Evolutionary conservation across 2,888 invertebrate genomes (phyloP).

Genomic region (Dermolepida albohirtum): DNA sequence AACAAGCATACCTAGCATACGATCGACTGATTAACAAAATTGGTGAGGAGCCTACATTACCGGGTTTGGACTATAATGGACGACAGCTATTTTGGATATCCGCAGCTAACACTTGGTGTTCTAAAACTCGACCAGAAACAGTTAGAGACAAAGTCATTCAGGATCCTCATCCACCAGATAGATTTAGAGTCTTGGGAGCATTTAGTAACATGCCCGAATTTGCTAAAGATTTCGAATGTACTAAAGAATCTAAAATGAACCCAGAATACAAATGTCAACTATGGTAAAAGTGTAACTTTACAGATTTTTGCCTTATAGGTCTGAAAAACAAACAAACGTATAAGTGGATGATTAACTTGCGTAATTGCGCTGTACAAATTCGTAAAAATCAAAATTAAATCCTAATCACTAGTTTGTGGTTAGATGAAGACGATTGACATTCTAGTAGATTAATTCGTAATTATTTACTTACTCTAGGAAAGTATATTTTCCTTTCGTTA

Average conservation of each 20-base stretch:
- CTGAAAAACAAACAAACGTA: not conserved
- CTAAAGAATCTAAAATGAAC: conserved; percentile 72
- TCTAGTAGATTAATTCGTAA: too few relatives aligned
- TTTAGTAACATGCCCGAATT: conserved; percentile 73
- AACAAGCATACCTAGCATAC: conserved; percentile 90
- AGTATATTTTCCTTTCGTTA: too few relatives aligned
- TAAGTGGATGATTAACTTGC: too few relatives aligned
- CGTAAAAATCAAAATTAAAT: too few relatives aligned
- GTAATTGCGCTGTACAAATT: too few relatives aligned
- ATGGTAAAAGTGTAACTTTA: conserved; percentile 65
- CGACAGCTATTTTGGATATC: conserved; percentile 85
- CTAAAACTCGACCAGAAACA: conserved; percentile 75
- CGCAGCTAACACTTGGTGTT: conserved; percentile 90
- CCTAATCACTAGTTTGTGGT: too few relatives aligned
- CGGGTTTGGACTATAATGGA: conserved; percentile 76
- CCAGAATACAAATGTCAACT: conserved; percentile 72
- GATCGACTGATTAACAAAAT: conserved; percentile 77
- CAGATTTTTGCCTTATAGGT: not conserved
- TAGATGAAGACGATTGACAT: too few relatives aligned
- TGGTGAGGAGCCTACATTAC: conserved; percentile 73
- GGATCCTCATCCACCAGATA: conserved; percentile 78
- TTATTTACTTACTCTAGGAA: too few relatives aligned
- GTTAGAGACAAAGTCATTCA: conserved; percentile 83
- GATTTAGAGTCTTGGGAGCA: conserved; percentile 72
- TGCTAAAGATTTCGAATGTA: conserved; percentile 73